Conservation (phyloP, 2,113 vertebrate species). For the Gasterosteus nipponicus region DNA sequence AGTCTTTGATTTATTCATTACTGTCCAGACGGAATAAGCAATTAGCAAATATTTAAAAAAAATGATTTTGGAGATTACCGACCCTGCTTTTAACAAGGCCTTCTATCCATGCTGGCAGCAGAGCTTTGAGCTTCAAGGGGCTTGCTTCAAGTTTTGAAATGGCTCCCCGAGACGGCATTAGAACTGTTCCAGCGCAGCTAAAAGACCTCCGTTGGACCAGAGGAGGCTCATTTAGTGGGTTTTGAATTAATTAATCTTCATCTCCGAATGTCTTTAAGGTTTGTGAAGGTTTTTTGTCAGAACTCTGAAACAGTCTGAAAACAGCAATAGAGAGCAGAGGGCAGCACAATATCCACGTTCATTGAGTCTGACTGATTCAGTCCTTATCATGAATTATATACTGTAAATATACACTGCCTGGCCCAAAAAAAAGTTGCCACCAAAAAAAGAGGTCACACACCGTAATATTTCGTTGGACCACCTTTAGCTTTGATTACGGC, state of each 20-base stretch:
- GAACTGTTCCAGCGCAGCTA: not conserved
- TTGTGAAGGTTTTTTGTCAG: slow-evolving; percentile 6
- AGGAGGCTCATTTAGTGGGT: not conserved
- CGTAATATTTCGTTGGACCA: too few relatives aligned
- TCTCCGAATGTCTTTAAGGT: not conserved
- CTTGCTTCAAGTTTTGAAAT: slow-evolving; percentile 15
- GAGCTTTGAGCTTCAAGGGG: slow-evolving; percentile 1
- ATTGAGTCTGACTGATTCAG: slow-evolving; percentile 47
- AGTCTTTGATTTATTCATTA: not conserved
- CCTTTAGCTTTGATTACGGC: too few relatives aligned
- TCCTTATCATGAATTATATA: slow-evolving; percentile 43
- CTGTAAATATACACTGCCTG: slow-evolving; percentile 24
- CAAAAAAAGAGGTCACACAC: too few relatives aligned
- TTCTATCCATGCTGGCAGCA: not conserved
- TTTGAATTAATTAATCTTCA: not conserved
- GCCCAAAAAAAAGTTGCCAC: too few relatives aligned
- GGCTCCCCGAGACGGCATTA: not conserved
- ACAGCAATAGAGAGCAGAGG: slow-evolving; percentile 24
- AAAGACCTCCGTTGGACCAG: not conserved
- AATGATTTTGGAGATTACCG: not conserved
- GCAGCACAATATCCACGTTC: slow-evolving; percentile 48
- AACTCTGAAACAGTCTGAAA: slow-evolving; percentile 19
- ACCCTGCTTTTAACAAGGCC: not conserved
- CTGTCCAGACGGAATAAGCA: not conserved
- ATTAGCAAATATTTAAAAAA: not conserved